phyloP scores from a whole-genome alignment of 2,888 invertebrate species.

The Aproaerema taeniolella region DNA sequence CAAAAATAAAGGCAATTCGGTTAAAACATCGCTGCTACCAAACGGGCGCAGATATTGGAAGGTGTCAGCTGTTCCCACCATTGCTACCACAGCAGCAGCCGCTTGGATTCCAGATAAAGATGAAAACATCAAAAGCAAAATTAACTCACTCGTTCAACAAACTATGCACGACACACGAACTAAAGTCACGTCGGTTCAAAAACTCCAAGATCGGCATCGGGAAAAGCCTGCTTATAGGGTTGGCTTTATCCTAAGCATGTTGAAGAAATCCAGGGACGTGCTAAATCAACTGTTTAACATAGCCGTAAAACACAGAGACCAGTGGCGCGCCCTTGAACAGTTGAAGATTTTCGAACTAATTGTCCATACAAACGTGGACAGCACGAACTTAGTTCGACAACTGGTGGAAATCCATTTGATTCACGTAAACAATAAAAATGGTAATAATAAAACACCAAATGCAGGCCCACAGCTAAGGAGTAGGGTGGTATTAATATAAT shows the following conservation, averaged over 20 bases:
- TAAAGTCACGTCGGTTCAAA: constrained; percentile 39
- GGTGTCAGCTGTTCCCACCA: constrained; percentile 6
- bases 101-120: constrained; percentile 44
- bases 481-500: no score
- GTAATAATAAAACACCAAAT: no score
- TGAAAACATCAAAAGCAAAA: constrained; percentile 45
- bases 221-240: constrained; percentile 40
- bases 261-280: constrained; percentile 52
- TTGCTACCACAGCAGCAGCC: constrained; percentile 5
- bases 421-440: constrained; percentile 30
- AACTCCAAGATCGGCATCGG: constrained; percentile 33
- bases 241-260: constrained; percentile 53
- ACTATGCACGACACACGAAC: constrained; percentile 46
- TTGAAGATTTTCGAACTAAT: constrained; percentile 60
- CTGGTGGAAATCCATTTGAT: constrained; percentile 51
- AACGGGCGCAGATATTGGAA: constrained; percentile 17
- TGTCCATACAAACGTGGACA: constrained; percentile 60
- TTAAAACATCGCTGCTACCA: no score
- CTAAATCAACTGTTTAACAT: constrained; percentile 58
- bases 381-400: constrained; percentile 51
- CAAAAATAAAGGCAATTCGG: no score
- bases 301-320: constrained; percentile 52
- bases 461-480: no score
- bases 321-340: constrained; percentile 59
- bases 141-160: constrained; percentile 46